These are phyloP conservation scores for Heliopora coerulea DNA, from an alignment of 92 coral and sea anemone species.

Conservation along the genomic window DNA sequence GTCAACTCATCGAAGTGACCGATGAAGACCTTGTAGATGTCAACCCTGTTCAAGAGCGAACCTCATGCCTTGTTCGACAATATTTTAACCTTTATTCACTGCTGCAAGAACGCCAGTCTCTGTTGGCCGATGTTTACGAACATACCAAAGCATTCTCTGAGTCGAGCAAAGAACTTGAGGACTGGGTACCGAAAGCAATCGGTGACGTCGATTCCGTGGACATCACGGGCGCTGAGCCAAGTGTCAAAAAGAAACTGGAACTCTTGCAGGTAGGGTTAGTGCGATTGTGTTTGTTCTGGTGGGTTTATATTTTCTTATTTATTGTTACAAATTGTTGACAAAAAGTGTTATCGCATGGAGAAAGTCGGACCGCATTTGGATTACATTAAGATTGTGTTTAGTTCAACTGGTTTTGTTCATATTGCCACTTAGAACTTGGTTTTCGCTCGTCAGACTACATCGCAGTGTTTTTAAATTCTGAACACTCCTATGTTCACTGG, in stretches of 20 bases:
- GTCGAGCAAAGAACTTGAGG: conserved; percentile 63
- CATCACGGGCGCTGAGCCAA: conserved; percentile 73
- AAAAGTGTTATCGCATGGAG: too few relatives aligned
- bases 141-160: conserved; percentile 78
- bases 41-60: conserved; percentile 29
- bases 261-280: conserved; percentile 80
- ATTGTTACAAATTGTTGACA: too few relatives aligned
- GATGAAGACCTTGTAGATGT: conserved; percentile 35
- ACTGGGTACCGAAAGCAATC: conserved; percentile 82
- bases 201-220: conserved; percentile 62
- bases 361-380: too few relatives aligned
- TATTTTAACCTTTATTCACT: conserved; percentile 27
- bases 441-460: too few relatives aligned
- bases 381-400: too few relatives aligned
- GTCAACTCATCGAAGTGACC: conserved; percentile 30
- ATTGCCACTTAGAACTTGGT: too few relatives aligned
- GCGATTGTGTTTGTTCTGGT: too few relatives aligned
- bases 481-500: too few relatives aligned
- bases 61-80: conserved; percentile 33
- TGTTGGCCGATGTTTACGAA: conserved; percentile 37
- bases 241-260: conserved; percentile 59
- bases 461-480: too few relatives aligned
- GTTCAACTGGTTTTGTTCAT: too few relatives aligned
- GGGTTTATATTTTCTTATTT: too few relatives aligned
- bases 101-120: conserved; percentile 28